Evolutionary conservation across 2,113 vertebrate genomes (phyloP), one percentile per base, ranked within the genome.

Genomic region (Nycticryphes semicollaris): DNA sequence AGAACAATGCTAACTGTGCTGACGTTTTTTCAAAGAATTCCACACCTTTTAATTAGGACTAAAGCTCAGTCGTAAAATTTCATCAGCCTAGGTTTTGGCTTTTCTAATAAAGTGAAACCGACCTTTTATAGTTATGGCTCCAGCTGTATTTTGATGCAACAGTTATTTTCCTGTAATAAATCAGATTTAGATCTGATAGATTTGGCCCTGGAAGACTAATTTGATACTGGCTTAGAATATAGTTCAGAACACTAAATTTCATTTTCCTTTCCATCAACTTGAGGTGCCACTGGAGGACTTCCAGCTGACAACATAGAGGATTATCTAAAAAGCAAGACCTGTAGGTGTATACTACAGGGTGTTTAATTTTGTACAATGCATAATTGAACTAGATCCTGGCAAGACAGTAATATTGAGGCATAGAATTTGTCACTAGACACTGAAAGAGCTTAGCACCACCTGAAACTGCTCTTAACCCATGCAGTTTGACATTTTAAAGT

Each of bases 401-500:
- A 90, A 72, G 76, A 81, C 5, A 6, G 2, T 63, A 84, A 86
- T 28, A 87, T 13, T 64, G 84, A 85, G 86, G 63, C 73, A 81
- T 28, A 81, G 14, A 45, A 28, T 39, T 78, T 84, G 82, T 56
- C 78, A 70, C 27, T 7, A 86, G 69, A 60, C 62, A 66, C 22
- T 77, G 33, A 60, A 70, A 84, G 76, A 93, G 59, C 76, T 86
- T 70, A 92, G 79, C 72, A 86, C 76, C 64, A 68, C 80, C 87
- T 86, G 84, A 78, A 84, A 89, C 68, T 56, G 43, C 64, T 90
- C 60, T 30, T 56, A 92, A 81, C 48, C 64, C 73, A 45, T 37
- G 50, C n/a, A 75, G 64, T 56, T 48, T 92, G 90, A 93, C 92
- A 95, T 93, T 96, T 92, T 19, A 13, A 94, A 96, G 57, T 11